A percentile compares a stretch with the other conserved stretches of the same genome.
These are phyloP conservation scores for Cephalopholis sonnerati DNA, from an alignment of 2,113 vertebrate species.

Conservation along the genomic window DNA sequence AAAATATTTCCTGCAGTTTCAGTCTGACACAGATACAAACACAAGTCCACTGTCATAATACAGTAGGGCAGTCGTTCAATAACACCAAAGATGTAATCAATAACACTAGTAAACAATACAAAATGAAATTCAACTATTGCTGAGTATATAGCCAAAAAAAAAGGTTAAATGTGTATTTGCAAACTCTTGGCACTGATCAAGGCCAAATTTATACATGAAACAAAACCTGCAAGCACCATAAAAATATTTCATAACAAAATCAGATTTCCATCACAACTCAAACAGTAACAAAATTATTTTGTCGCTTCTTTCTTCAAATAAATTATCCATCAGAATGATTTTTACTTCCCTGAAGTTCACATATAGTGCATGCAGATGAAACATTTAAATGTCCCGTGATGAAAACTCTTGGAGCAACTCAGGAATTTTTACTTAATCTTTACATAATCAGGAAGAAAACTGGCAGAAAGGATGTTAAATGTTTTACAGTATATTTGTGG, in stretches of 20 bases:
- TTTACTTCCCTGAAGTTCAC: conserved; percentile 60
- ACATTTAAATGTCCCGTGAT: conserved; percentile 14
- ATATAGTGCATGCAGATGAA: conserved; percentile 64
- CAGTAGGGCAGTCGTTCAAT: conserved; percentile 16
- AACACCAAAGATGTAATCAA: conserved; percentile 26
- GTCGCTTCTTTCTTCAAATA: conserved; percentile 4
- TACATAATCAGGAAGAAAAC: background rate
- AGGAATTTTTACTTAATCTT: conserved; percentile 8
- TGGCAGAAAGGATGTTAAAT: background rate
- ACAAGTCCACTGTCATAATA: conserved; percentile 31
- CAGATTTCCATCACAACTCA: background rate
- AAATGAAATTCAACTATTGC: conserved; percentile 25
- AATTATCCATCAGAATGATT: conserved; percentile 8
- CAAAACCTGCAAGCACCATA: conserved; percentile 37
- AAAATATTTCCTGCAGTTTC: conserved; percentile 53
- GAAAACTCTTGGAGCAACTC: conserved; percentile 4
- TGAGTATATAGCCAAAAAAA: conserved; percentile 1
- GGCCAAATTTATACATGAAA: conserved; percentile 39
- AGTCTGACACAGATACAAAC: conserved; percentile 41
- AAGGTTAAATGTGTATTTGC: background rate
- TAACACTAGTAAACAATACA: conserved; percentile 36
- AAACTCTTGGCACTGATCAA: conserved; percentile 55
- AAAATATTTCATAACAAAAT: conserved; percentile 30
- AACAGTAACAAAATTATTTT: conserved; percentile 10
- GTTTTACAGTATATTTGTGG: conserved; percentile 14